Conservation (phyloP, 2,797 vertebrate genomes). For the Hylomyscus alleni region DNA sequence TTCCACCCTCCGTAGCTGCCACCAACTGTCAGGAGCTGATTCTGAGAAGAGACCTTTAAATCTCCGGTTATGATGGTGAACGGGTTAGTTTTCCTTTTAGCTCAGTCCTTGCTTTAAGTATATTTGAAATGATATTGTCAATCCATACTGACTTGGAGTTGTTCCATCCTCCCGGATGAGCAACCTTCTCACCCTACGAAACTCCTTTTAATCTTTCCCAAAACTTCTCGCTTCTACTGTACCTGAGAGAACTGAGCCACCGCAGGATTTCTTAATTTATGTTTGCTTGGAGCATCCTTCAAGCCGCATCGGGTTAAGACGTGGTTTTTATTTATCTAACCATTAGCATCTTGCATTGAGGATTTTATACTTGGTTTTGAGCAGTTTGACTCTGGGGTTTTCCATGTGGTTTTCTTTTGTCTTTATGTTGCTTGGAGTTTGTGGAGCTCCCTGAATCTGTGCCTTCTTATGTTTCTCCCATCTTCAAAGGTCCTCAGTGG, state of each 20-base stretch:
- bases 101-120: neutral
- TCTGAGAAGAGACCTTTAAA: slow-evolving; percentile 23
- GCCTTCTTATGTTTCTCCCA: neutral
- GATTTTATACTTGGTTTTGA: neutral
- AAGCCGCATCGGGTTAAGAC: too few relatives aligned
- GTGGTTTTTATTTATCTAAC: neutral
- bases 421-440: slow-evolving; percentile 6
- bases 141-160: neutral
- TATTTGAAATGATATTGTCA: neutral
- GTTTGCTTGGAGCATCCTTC: neutral
- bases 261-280: neutral
- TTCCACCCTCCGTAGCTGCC: neutral
- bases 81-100: neutral
- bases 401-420: neutral
- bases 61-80: neutral
- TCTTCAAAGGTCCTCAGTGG: neutral
- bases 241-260: neutral
- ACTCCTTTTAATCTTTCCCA: neutral
- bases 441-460: slow-evolving; percentile 13
- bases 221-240: neutral
- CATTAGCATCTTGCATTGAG: neutral
- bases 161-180: neutral
- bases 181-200: neutral
- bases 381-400: neutral
- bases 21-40: neutral